Evolutionary conservation across 2,797 vertebrate species (phyloP).

Genomic region (Halcyon smyrnensis): DNA sequence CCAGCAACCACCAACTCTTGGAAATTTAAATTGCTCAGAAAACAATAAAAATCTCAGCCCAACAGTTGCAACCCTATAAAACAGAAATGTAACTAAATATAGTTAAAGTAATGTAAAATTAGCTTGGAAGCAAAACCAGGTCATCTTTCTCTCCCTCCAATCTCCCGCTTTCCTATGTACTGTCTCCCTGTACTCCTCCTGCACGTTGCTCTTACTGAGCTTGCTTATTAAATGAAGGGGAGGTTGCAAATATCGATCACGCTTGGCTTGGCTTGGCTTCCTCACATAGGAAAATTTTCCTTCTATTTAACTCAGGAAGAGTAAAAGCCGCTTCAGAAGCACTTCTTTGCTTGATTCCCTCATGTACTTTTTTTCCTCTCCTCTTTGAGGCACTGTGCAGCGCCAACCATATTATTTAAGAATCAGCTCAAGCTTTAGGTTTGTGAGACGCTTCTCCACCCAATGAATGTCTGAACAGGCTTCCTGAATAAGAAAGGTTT

Average conservation of each 20-base stretch:
- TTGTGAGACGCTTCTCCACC: background rate
- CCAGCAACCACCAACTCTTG: background rate
- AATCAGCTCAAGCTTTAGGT: background rate
- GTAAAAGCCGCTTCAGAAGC: background rate
- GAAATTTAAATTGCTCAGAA: constrained; percentile 29
- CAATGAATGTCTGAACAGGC: background rate
- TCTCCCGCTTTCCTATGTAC: background rate
- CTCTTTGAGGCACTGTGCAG: background rate
- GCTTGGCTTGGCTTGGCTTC: background rate
- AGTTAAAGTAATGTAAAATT: constrained; percentile 21
- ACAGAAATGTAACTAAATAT: constrained; percentile 38
- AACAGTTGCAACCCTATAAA: background rate
- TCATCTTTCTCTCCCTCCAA: background rate
- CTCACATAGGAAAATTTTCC: background rate
- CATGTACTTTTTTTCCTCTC: fast-evolving
- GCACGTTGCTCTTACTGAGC: background rate
- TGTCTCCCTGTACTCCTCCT: background rate
- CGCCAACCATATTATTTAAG: background rate
- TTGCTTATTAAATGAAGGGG: background rate
- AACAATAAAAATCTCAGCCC: background rate
- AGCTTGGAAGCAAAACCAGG: constrained; percentile 34
- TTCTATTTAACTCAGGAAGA: background rate
- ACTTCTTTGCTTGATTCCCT: background rate
- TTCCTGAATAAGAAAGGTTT: background rate
- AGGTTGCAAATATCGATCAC: background rate